Evolutionary conservation across 2,113 vertebrate genomes (phyloP), one percentile per base, ranked within the genome.

Genomic region (Silurus asotus): DNA sequence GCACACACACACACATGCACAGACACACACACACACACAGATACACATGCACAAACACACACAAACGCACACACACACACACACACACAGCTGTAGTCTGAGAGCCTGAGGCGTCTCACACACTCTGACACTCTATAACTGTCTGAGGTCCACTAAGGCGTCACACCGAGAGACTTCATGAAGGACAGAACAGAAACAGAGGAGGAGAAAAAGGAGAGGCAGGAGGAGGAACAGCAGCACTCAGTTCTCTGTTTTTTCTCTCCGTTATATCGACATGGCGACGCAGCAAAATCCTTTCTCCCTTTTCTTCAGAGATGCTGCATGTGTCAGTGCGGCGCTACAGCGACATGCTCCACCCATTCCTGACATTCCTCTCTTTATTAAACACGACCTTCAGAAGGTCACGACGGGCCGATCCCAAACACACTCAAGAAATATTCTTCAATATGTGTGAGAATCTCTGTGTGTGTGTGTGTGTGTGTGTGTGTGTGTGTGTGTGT

Each of bases 151-250:
- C 67, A 79, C 87, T 88, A 92, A 90, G 88, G 93, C 89, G 82
- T 85, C 92, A 90, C 70, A 90, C 87, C 90, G 93, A 51, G 49
- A 84, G 89, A 84, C 84, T 92, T 93, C 93, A 91, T 49, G 90
- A 15, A 75, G 25, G 86, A 79, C 85, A 90, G 48, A 15, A 70
- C 74, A 74, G 58, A 67, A 72, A 72, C 37, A 72, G 48, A 48
- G 5, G 19, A 74, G 23, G n/a, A 19, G 25, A 25, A 14, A 64
- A 64, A 9, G 25, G 64, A 37, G 37, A 37, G 37, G 14, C 19
- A 70, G 37, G 48, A 69, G 67, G 78, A 83, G 53, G 51, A 88
- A 87, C 90, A 87, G 76, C 58, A 79, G 58, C 62, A 89, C 70
- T 88, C 69, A 89, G 84, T 83, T 23, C 9, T 23, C 51, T 55